phyloP scores from a whole-genome alignment of 2,113 vertebrate species.

The Boulengeromyrus knoepffleri region DNA sequence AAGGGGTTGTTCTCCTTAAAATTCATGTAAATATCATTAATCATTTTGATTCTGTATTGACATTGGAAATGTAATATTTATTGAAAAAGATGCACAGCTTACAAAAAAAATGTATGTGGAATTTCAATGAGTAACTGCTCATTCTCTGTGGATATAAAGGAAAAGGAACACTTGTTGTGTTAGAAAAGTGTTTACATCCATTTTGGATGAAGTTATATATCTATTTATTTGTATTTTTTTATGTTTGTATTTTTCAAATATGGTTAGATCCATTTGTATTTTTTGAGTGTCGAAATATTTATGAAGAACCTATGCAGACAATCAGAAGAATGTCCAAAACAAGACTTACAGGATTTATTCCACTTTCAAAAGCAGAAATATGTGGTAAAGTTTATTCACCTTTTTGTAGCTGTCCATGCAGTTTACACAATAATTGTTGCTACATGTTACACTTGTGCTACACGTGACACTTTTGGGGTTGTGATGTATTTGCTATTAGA shows the following conservation, averaged over 20 bases:
- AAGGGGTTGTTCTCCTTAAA: neutral
- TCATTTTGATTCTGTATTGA: slow-evolving; percentile 12
- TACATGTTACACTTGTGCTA: neutral
- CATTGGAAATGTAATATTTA: neutral
- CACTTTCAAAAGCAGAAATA: neutral
- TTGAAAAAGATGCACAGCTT: neutral
- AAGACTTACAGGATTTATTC: neutral
- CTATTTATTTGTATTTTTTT: slow-evolving; percentile 25
- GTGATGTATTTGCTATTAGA: neutral
- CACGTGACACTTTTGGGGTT: neutral
- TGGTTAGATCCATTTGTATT: neutral
- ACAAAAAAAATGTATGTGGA: neutral
- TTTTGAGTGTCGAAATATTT: neutral
- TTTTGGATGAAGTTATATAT: slow-evolving; percentile 21
- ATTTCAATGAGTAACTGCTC: neutral
- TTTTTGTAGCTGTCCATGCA: neutral
- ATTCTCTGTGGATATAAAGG: neutral
- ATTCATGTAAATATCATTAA: neutral
- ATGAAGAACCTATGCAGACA: neutral
- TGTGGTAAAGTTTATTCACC: neutral
- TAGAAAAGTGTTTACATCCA: slow-evolving; percentile 24
- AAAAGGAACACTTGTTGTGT: slow-evolving; percentile 22
- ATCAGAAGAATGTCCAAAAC: neutral
- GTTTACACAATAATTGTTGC: neutral
- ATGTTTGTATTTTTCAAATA: neutral